Conservation (phyloP, 2,797 vertebrate species). For the Alcedo quadribrachys region DNA sequence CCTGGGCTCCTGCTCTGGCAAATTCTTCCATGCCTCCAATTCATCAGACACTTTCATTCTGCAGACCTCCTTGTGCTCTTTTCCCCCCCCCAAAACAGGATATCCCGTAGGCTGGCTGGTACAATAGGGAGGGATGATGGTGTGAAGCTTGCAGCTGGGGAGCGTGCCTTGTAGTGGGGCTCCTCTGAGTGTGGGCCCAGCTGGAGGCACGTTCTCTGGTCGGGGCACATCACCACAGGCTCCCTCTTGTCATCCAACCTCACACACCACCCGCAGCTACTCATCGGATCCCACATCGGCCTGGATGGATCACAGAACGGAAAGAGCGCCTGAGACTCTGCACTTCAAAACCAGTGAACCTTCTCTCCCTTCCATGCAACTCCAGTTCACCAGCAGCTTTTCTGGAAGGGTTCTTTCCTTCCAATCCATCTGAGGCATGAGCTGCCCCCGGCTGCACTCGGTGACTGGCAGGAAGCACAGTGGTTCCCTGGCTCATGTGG, state of each 20-base stretch:
- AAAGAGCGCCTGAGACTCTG: not conserved
- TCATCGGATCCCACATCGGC: not conserved
- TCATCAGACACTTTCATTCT: not conserved
- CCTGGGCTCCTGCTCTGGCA: conserved; percentile 32
- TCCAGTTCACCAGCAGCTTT: conserved; percentile 2
- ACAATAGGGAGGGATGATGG: conserved; percentile 4
- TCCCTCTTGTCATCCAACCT: not conserved
- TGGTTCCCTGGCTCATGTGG: conserved; percentile 48
- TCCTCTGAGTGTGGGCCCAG: conserved; percentile 36
- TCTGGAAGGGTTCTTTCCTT: conserved; percentile 41
- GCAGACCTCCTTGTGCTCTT: not conserved
- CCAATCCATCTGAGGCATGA: conserved; percentile 38
- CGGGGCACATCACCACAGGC: not conserved
- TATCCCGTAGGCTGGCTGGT: conserved; percentile 8
- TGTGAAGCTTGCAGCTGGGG: conserved; percentile 12
- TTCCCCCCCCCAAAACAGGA: conserved; percentile 2
- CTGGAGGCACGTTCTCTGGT: conserved; percentile 14
- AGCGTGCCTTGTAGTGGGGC: conserved; percentile 26
- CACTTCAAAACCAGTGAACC: not conserved
- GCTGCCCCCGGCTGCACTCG: conserved; percentile 52
- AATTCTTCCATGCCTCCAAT: not conserved
- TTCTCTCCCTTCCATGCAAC: not conserved
- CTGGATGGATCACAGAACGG: not conserved
- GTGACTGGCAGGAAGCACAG: conserved; percentile 47
- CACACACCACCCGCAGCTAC: not conserved